Evolutionary conservation across 2,797 vertebrate genomes (phyloP), one percentile per base, ranked within the genome.

Genomic region (Peromyscus aztecus): DNA sequence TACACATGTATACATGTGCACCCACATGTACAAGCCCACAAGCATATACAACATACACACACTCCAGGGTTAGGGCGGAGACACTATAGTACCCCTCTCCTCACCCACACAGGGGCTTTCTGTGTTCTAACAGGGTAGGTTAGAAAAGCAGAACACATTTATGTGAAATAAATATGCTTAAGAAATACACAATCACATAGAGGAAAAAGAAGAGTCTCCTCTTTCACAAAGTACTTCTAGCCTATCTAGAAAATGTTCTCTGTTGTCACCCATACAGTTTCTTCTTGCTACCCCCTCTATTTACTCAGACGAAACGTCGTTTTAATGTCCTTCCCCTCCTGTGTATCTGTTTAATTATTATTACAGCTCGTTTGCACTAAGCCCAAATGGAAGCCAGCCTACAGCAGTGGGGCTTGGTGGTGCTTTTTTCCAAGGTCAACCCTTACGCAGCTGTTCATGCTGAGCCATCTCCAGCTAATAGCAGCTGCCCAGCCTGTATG

Each of bases 401-500:
- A 71, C 29, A 87, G 89, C 91, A 90, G 57, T 86, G 95, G 93
- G 96, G 80, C 90, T 11, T 29, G 14, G 2, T 95, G 73, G 87
- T 78, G 69, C 85, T 63, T 90, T 85, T 89, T 90, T 94, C 85
- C 12, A 87, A 86, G 94, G 81, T 57, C 23, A 57, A 97, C 94
- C 94, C 95, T 84, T 97, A 52, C 92, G 6, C 98, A 98, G 98
- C 98, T 98, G 98, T 97, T 98, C 90, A 49, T 94, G 93, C 87
- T 95, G 97, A 71, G 69, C 92, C 82, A 83, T 92, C 98, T 95
- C 97, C 97, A 98, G 97, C 97, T 98, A 92, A 97, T 94, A 98
- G 97, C 98, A 98, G 98, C 98, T 98, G 98, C 69, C 98, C 96
- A 92, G 2, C 91, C 27, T 97, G 98, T 98, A 97, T 98, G 97